Base-by-base conservation (phyloP, 2,888 invertebrate genomes). In the Allolobophora icterica region DNA sequence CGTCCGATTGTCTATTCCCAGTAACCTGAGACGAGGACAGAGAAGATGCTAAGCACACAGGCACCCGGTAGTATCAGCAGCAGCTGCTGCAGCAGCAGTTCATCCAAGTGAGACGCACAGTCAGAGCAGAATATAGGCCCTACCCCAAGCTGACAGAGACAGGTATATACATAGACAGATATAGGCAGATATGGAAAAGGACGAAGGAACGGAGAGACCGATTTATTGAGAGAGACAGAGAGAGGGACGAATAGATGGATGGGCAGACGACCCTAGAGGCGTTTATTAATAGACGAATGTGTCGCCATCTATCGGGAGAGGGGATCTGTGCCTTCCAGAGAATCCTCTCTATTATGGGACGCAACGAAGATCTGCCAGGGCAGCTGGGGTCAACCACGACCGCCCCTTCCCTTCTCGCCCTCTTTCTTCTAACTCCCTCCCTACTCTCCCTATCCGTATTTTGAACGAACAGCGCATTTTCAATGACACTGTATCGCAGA, bases 311-410 rank as follows among this genome's bases (percentile, higher is more conserved):
- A 71, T 71, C 71, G 30, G 71, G 11, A 71, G n/a, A 71, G 71
- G 24, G n/a, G 71, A 71, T 71, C 71, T n/a, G 71, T n/a, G 71
- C 71, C n/a, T 71, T 8, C 71, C n/a, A 71, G 0, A 71, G 71
- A 71, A 30, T 71, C 71, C 71, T 30, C n/a, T 71, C 71, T 71
- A 71, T 71, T 71, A 71, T 71, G 71, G 71, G 71, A 71, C n/a
- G 71, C 71, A 71, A 11, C n/a, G 71, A 13, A 71, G 71, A n/a
- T 71, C 71, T 71, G 30, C n/a, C 71, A 71, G 71, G 71, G 30
- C 71, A 71, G 71, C 71, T 71, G 30, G n/a, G 71, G 71, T 71
- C 71, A 71, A 71, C 87, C 38, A 35, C 87, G 87, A 35, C 87
- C 35, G 38, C 35, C 35, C 38, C 35, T 35, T 87, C 38, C 24